Conservation (phyloP, 2,113 vertebrate genomes). For the Vanacampus margaritifer region DNA sequence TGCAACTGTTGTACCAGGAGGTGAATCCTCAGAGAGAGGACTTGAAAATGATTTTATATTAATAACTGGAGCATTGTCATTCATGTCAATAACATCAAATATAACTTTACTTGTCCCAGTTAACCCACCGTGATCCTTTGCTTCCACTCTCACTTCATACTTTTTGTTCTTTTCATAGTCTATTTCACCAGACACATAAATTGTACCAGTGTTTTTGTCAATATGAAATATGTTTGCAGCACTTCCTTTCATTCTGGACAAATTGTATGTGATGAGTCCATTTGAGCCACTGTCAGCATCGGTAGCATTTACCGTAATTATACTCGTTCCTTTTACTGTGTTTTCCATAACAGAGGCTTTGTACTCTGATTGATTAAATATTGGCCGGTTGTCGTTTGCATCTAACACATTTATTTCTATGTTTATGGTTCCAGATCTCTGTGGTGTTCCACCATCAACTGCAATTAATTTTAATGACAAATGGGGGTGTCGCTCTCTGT, state of each 20-base stretch:
- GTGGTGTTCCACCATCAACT: constrained; percentile 69
- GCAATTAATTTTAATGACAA: constrained; percentile 63
- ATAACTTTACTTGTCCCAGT: constrained; percentile 43
- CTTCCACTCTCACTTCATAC: constrained; percentile 48
- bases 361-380: constrained; percentile 57
- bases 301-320: constrained; percentile 63
- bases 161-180: constrained; percentile 44
- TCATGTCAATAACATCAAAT: constrained; percentile 52
- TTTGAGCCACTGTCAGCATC: constrained; percentile 70
- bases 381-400: constrained; percentile 43
- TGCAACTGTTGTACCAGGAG: constrained; percentile 30
- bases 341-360: constrained; percentile 66
- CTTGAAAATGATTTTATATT: constrained; percentile 59
- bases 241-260: constrained; percentile 16
- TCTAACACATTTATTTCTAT: constrained; percentile 66
- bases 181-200: constrained; percentile 19
- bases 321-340: constrained; percentile 40
- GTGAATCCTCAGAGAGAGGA: constrained; percentile 28
- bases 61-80: constrained; percentile 60
- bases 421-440: constrained; percentile 56
- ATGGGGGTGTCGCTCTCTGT: constrained; percentile 52
- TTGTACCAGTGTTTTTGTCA: constrained; percentile 32
- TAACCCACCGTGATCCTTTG: constrained; percentile 47
- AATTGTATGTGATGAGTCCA: constrained; percentile 24
- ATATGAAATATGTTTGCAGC: constrained; percentile 28